Percentiles rank a stretch among this genome's conserved stretches.
phyloP scores from a whole-genome alignment of 2,113 vertebrate species.

The Galeopterus variegatus region DNA sequence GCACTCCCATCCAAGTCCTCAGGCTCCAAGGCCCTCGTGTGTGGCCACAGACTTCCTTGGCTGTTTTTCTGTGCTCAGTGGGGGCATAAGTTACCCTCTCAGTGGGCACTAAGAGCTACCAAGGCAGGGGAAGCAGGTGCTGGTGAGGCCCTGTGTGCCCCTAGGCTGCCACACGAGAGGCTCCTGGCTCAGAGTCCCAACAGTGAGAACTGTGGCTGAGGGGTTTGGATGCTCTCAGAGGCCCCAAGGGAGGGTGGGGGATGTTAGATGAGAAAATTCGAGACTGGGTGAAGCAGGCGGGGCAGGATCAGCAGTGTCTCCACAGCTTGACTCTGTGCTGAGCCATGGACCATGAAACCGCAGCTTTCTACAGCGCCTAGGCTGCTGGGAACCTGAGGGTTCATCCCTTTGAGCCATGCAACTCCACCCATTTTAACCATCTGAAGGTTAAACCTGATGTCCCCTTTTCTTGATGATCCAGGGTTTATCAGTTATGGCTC shows the following conservation, averaged over 20 bases:
- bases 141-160: background rate
- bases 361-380: slow-evolving; percentile 24
- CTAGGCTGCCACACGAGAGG: background rate
- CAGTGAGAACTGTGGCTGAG: background rate
- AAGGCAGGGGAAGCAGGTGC: background rate
- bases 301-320: slow-evolving; percentile 52
- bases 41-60: background rate
- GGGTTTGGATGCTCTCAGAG: background rate
- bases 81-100: background rate
- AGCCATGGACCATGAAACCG: slow-evolving; percentile 69
- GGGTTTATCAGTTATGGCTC: background rate
- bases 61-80: background rate
- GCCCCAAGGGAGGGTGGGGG: background rate
- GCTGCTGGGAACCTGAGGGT: slow-evolving; percentile 71
- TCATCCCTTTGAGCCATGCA: background rate
- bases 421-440: slow-evolving; percentile 48
- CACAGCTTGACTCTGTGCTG: slow-evolving; percentile 31
- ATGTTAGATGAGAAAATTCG: slow-evolving; percentile 39
- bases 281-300: slow-evolving; percentile 47
- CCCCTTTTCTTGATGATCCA: background rate
- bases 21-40: background rate
- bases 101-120: background rate
- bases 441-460: background rate
- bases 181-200: background rate
- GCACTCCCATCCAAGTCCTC: background rate